Percentiles rank a stretch among this genome's conserved stretches.
Evolutionary conservation across 1,140 invertebrate species (phyloP).

Genomic region (Anastrepha ludens): DNA sequence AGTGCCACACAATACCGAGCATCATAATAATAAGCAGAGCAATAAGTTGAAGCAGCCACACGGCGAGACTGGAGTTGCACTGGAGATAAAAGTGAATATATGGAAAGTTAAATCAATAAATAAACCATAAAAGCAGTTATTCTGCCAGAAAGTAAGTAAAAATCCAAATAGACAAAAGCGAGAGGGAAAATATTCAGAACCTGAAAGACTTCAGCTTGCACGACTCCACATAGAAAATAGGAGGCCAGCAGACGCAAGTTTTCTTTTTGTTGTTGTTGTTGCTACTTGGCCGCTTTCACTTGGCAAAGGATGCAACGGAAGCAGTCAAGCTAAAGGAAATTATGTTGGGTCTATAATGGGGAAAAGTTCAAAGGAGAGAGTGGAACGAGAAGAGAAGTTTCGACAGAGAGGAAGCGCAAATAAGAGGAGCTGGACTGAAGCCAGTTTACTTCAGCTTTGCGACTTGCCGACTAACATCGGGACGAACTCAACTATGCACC

Average conservation of each 20-base stretch:
- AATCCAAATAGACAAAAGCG: background rate
- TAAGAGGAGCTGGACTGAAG: background rate
- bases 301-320: background rate
- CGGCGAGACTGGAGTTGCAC: background rate
- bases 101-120: conserved; percentile 53
- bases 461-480: background rate
- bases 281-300: conserved; percentile 11
- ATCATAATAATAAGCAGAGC: conserved; percentile 47
- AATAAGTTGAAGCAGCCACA: background rate
- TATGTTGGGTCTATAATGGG: background rate
- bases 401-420: background rate
- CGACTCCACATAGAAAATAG: background rate
- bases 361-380: background rate
- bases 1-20: conserved; percentile 17
- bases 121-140: conserved; percentile 52
- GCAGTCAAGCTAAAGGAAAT: background rate
- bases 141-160: background rate
- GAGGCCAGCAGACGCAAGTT: background rate
- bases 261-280: background rate
- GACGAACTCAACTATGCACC: background rate
- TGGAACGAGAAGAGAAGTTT: background rate
- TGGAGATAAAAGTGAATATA: conserved; percentile 39
- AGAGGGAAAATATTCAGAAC: background rate
- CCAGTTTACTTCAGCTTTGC: background rate
- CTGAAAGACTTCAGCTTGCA: background rate